Evolutionary conservation across 2,797 vertebrate genomes (phyloP).

Genomic region (Manis javanica): DNA sequence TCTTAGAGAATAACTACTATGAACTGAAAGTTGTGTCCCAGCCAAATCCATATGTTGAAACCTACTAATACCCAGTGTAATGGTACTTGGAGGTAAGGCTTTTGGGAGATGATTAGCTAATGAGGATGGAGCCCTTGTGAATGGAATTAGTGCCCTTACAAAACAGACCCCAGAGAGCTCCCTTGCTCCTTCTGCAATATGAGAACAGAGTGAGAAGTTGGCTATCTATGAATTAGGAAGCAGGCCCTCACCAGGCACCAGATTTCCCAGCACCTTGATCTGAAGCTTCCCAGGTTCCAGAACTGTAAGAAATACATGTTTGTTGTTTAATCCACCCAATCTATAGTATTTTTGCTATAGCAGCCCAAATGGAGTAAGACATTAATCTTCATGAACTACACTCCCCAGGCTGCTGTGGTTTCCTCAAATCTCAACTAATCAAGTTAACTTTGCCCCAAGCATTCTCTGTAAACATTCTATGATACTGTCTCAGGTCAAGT

Average conservation of each 20-base stretch:
- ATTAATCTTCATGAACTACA: background rate
- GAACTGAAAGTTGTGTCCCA: background rate
- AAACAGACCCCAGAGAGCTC: background rate
- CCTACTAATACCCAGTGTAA: background rate
- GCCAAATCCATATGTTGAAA: background rate
- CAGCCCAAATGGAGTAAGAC: background rate
- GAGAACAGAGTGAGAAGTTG: background rate
- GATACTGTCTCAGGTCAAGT: background rate
- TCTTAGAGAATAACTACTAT: background rate
- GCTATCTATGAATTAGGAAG: background rate
- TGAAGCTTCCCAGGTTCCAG: background rate
- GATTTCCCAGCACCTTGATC: background rate
- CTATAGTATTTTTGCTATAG: background rate
- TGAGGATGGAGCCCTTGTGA: background rate
- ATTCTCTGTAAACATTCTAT: background rate
- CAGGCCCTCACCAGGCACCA: background rate
- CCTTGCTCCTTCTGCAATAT: background rate
- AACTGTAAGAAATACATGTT: background rate
- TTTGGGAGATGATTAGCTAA: background rate
- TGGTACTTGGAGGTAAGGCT: background rate
- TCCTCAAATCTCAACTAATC: background rate
- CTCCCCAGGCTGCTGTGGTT: background rate
- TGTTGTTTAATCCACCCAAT: background rate
- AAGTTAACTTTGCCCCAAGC: background rate
- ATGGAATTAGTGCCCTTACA: background rate